Evolutionary conservation across 2,797 vertebrate genomes (phyloP).

Genomic region (Pygocentrus nattereri): DNA sequence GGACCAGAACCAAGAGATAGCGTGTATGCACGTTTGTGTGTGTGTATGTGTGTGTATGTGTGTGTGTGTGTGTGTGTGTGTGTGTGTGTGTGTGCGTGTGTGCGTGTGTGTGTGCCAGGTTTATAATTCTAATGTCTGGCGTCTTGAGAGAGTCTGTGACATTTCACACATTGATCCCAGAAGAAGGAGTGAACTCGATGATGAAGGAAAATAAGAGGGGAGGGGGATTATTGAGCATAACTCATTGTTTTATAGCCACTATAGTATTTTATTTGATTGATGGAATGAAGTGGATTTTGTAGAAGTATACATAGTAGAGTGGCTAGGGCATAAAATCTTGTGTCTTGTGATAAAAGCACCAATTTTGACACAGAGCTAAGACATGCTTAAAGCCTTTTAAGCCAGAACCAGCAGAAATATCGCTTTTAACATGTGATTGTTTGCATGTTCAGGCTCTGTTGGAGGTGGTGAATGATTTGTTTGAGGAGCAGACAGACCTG

Average conservation of each 20-base stretch:
- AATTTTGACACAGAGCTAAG: not conserved
- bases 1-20: slow-evolving; percentile 56
- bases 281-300: slow-evolving; percentile 63
- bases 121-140: slow-evolving; percentile 68
- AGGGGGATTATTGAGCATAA: slow-evolving; percentile 57
- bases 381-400: not conserved
- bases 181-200: slow-evolving; percentile 68
- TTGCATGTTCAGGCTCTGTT: slow-evolving; percentile 86
- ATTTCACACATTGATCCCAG: slow-evolving; percentile 74
- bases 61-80: slow-evolving; percentile 8
- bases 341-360: not conserved
- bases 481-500: slow-evolving; percentile 98
- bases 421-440: slow-evolving; percentile 28
- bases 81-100: too few species aligned
- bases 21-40: slow-evolving; percentile 57
- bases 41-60: slow-evolving; percentile 57
- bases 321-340: not conserved
- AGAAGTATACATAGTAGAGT: not conserved
- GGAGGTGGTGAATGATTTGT: slow-evolving; percentile 98
- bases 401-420: not conserved
- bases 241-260: slow-evolving; percentile 58
- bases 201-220: slow-evolving; percentile 65
- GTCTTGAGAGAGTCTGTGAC: slow-evolving; percentile 69
- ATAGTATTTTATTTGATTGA: slow-evolving; percentile 64
- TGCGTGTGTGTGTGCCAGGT: slow-evolving; percentile 1